Evolutionary conservation across 2,888 invertebrate genomes (phyloP), one percentile per base, ranked within the genome.

Genomic region (Exocentrus adspersus): DNA sequence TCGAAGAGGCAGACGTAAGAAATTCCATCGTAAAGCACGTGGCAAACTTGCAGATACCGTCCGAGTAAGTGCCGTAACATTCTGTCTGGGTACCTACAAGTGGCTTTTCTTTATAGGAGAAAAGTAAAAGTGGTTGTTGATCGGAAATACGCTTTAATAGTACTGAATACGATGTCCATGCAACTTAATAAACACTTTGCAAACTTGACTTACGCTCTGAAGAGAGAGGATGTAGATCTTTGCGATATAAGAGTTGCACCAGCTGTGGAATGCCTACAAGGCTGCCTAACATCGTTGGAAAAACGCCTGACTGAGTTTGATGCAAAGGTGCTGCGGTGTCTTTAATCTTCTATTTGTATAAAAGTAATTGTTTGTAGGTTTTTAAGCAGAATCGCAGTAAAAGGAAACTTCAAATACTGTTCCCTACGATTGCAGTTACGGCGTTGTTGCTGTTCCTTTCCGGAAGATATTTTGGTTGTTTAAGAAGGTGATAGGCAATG

Each of bases 1-100:
- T 80, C n/a, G 65, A 73, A 16, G 73, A 78, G 56, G 59, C 60
- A 46, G 67, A 65, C 50, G 46, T 65, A n/a, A 65, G 77, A 54
- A 32, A 58, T 17, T 48, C 52, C 21, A 57, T 75, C 20, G 46
- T 74, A 30, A 61, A 64, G 9, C 61, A 65, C 52, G 51, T 70
- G 7, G 57, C 64, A 12, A 76, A 72, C 63, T 64, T 79, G 19
- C 73, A 73, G 65, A 77, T 77, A 52, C 72, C 75, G 32, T 62
- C 73, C n/a, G 78, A 80, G 79, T 79, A 75, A 72, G 70, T 65
- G n/a, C n/a, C n/a, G n/a, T n/a, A n/a, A n/a, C n/a, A n/a, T n/a
- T 16, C 28, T 41, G 41, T 12, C 12, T 14, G 41, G 12, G 14
- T 41, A 24, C 3, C 7, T n/a, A n/a, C n/a, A n/a, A 7, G 3